Conservation (phyloP, 2,113 vertebrate genomes). For the Muscicapa adusta region DNA sequence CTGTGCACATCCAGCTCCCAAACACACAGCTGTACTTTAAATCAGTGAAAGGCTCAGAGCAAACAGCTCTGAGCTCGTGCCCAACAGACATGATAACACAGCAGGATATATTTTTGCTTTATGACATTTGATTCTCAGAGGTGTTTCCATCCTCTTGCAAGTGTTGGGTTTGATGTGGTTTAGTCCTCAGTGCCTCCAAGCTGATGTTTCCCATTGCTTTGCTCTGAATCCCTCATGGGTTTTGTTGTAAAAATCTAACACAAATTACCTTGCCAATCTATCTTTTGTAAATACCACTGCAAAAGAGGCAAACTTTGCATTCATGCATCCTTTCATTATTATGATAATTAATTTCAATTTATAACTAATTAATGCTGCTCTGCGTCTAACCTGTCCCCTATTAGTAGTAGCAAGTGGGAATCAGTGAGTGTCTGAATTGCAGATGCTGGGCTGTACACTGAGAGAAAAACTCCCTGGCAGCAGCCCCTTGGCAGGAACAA, state of each 20-base stretch:
- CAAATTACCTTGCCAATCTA: conserved; percentile 46
- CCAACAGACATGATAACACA: accelerated
- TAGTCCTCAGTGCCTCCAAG: not conserved
- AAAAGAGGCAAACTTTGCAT: conserved; percentile 44
- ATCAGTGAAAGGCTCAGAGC: not conserved
- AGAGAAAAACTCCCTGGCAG: not conserved
- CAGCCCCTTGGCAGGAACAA: not conserved
- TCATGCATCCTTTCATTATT: conserved; percentile 61
- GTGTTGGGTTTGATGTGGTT: not conserved
- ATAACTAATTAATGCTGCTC: conserved; percentile 65
- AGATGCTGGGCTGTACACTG: not conserved
- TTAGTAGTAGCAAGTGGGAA: conserved; percentile 15
- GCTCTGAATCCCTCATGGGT: conserved; percentile 18
- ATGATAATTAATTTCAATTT: conserved; percentile 71
- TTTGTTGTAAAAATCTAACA: conserved; percentile 25
- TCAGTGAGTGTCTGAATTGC: not conserved
- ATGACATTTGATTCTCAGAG: not conserved
- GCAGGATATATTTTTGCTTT: not conserved
- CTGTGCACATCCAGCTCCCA: not conserved
- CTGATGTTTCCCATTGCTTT: not conserved
- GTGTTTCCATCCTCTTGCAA: not conserved
- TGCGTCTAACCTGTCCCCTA: conserved; percentile 13
- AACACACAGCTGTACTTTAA: accelerated
- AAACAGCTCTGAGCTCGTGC: accelerated
- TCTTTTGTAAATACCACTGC: conserved; percentile 55